Percentiles rank a stretch among this genome's conserved stretches.
These are phyloP conservation scores for Aurelia sp. DNA, from an alignment of 30 jellyfish, hydroid and myxozoan species.

Conservation along the genomic window DNA sequence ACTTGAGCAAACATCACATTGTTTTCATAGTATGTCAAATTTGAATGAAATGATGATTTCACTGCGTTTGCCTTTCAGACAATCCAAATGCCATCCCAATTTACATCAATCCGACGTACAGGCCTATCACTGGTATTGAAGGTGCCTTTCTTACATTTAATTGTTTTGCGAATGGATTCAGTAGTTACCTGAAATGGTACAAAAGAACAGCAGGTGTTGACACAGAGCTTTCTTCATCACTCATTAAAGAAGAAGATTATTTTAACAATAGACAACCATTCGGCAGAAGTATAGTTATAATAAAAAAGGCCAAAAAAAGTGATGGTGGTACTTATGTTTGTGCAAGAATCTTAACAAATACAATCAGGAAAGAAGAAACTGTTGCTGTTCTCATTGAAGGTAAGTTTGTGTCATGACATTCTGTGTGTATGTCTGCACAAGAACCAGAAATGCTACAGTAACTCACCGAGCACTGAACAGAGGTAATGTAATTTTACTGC, in stretches of 20 bases:
- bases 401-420: too few species aligned
- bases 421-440: too few species aligned
- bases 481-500: too few species aligned
- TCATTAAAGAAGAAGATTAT: constrained; percentile 13
- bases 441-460: too few species aligned
- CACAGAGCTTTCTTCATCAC: neutral
- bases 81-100: too few species aligned
- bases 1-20: too few species aligned
- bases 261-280: neutral
- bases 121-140: constrained; percentile 1
- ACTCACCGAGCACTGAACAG: too few species aligned
- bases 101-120: neutral
- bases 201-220: constrained; percentile 29
- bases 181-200: constrained; percentile 40
- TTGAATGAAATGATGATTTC: too few species aligned
- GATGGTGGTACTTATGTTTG: constrained; percentile 56
- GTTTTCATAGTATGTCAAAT: too few species aligned
- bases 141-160: constrained; percentile 25
- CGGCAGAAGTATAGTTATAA: constrained; percentile 15
- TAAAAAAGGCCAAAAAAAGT: constrained; percentile 19
- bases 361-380: neutral
- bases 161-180: constrained; percentile 37
- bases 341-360: neutral
- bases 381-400: neutral
- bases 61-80: too few species aligned